phyloP scores from a whole-genome alignment of 1,140 invertebrate genomes.

The Pogonognathellus flavescens region DNA sequence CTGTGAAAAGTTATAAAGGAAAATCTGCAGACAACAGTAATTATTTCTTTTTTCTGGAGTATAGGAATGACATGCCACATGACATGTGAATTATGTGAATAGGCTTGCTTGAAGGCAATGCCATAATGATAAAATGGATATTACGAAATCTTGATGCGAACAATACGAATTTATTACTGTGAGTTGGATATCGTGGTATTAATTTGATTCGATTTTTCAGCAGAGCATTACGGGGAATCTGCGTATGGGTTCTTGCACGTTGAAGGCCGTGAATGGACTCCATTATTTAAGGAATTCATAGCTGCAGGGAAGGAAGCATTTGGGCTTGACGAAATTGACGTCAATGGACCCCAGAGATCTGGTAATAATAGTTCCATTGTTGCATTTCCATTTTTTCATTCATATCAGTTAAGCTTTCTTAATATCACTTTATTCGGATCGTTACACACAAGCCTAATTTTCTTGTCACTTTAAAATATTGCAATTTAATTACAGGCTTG shows the following conservation, averaged over 20 bases:
- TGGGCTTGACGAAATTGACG: conserved; percentile 73
- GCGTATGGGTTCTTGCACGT: conserved; percentile 58
- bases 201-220: not conserved
- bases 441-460: not conserved
- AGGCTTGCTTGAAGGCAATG: not conserved
- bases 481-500: conserved; percentile 26
- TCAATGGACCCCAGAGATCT: conserved; percentile 70
- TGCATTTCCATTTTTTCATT: not conserved
- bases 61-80: not conserved
- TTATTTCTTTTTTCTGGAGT: not conserved
- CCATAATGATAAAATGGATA: no score
- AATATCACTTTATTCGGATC: not conserved
- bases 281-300: conserved; percentile 71
- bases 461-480: not conserved
- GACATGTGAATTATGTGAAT: not conserved
- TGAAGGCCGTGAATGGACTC: conserved; percentile 49
- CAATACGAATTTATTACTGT: no score
- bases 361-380: conserved; percentile 30
- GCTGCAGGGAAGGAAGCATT: conserved; percentile 72
- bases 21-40: conserved; percentile 31
- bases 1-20: conserved; percentile 41
- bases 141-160: no score
- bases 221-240: conserved; percentile 59
- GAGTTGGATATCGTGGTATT: not conserved
- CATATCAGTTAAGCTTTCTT: not conserved